These are phyloP conservation scores for Struthio camelus DNA, from an alignment of 2,113 vertebrate species.

Conservation along the genomic window DNA sequence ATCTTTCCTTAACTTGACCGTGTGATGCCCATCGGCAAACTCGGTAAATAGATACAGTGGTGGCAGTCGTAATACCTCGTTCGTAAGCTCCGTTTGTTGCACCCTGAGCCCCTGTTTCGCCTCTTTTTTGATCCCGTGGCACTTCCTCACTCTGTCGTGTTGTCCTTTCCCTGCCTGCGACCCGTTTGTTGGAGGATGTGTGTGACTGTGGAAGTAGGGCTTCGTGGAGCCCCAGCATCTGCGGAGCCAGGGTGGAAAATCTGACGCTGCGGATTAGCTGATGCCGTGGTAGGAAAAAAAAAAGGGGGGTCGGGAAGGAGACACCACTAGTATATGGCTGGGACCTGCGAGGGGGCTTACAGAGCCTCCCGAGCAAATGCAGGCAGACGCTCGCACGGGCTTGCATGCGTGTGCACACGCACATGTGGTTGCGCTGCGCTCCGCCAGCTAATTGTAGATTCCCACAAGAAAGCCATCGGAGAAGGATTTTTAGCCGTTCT, in stretches of 20 bases:
- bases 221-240: neutral
- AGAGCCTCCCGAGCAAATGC: neutral
- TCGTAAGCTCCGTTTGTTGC: neutral
- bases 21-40: neutral
- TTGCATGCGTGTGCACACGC: neutral
- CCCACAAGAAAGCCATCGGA: constrained; percentile 40
- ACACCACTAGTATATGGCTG: neutral
- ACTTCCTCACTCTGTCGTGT: neutral
- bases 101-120: neutral
- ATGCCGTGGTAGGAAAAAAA: neutral
- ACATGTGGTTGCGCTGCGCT: neutral
- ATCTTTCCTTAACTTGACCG: neutral
- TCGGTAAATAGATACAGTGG: neutral
- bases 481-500: constrained; percentile 9
- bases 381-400: neutral
- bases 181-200: neutral
- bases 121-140: neutral
- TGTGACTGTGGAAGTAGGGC: neutral
- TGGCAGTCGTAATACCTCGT: rapidly evolving
- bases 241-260: neutral
- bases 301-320: neutral
- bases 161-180: neutral
- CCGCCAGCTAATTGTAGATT: neutral
- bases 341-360: rapidly evolving
- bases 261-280: neutral